Evolutionary conservation across 2,113 vertebrate genomes (phyloP), one percentile per base, ranked within the genome.

Genomic region (Parus major): DNA sequence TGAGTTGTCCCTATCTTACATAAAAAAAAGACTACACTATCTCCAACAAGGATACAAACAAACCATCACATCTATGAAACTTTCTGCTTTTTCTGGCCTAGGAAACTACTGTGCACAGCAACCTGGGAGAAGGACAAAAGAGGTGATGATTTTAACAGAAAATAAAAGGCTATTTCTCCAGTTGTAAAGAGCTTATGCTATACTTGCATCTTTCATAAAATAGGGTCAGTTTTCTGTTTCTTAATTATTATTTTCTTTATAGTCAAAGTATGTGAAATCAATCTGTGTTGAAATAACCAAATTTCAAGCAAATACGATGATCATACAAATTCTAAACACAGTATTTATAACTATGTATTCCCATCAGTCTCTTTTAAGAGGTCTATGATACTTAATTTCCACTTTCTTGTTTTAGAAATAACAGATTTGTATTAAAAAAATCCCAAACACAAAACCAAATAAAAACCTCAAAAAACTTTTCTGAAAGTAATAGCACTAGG

Each of bases 371-470:
- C 14, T 76, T 66, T 69, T 33, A 49, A 85, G 18, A 50, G 1
- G 3, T 25, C 14, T 50, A 17, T 2, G 21, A 12, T 65, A 72
- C 27, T 86, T 57, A 29, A 76, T 36, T 90, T 64, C 21, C 12
- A 41, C 18, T 41, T 61, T 59, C 7, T n/a, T 39, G 17, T 82
- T 61, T 82, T 61, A 60, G 42, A 10, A 66, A 75, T 41, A 15
- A 49, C 20, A 70, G 3, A 41, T 41, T 47, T 55, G 1, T 36
- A 50, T 61, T 46, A 7, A 64, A 56, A 80, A 57, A 29, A 4
- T 7, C 2, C 6, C 15, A 59, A 53, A 31, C 3, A 1, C 11
- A 12, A 60, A 55, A 9, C 1, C 6, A 41, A 42, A 15, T 12
- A 15, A 41, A 31, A 44, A 7, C 3, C 2, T 5, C 5, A 39